Evolutionary conservation across 2,113 vertebrate genomes (phyloP).

Genomic region (Rhagologus leucostigma): DNA sequence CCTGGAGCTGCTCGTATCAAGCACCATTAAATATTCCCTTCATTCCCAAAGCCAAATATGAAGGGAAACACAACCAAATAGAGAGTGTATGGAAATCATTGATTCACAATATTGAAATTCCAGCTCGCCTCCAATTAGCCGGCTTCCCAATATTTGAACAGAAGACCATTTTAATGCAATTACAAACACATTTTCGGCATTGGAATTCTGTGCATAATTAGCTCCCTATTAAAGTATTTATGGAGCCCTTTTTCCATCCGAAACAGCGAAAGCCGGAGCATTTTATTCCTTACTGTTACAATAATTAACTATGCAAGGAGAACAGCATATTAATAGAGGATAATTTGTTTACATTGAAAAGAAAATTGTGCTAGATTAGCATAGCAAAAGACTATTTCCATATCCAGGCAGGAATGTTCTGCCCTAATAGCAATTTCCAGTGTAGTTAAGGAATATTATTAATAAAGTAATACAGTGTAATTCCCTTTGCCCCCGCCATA

Average conservation of each 20-base stretch:
- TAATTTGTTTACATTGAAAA: conserved; percentile 84
- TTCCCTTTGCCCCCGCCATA: conserved; percentile 72
- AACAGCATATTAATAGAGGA: conserved; percentile 81
- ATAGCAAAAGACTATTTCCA: conserved; percentile 81
- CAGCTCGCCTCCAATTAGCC: conserved; percentile 80
- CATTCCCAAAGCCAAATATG: conserved; percentile 63
- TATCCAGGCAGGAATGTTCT: conserved; percentile 75
- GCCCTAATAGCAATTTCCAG: conserved; percentile 79
- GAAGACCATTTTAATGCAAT: conserved; percentile 86
- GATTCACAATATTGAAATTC: conserved; percentile 82
- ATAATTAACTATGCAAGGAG: conserved; percentile 81
- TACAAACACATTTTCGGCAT: conserved; percentile 83
- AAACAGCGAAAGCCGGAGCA: conserved; percentile 78
- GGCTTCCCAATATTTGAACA: conserved; percentile 83
- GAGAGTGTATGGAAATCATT: conserved; percentile 76
- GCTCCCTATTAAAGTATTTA: conserved; percentile 83
- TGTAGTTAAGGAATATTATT: conserved; percentile 82
- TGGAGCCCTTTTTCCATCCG: conserved; percentile 75
- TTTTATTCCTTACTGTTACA: conserved; percentile 81
- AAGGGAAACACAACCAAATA: conserved; percentile 73
- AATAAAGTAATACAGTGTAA: conserved; percentile 78
- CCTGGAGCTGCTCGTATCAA: conserved; percentile 4
- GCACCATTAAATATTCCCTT: conserved; percentile 60
- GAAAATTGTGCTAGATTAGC: conserved; percentile 82
- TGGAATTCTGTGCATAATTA: conserved; percentile 83